These are phyloP conservation scores for Arizona elegans DNA, from an alignment of 2,113 vertebrate genomes.

Conservation along the genomic window DNA sequence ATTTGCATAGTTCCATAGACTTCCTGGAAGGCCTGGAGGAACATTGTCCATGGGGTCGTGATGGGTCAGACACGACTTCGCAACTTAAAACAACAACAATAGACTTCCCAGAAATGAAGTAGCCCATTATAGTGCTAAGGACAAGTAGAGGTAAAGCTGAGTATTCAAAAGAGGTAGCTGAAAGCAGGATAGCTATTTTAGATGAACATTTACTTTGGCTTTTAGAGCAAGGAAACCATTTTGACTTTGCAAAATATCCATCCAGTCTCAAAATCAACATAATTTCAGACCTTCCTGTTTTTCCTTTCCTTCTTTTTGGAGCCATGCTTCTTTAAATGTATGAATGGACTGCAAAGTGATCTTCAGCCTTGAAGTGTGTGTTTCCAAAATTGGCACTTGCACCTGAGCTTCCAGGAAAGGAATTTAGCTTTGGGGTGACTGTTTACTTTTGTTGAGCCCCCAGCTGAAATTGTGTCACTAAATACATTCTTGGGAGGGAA, in stretches of 20 bases:
- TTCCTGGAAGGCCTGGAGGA: not conserved
- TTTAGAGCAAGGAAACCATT: not conserved
- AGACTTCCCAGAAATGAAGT: not conserved
- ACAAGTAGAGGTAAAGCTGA: not conserved
- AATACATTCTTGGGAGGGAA: not conserved
- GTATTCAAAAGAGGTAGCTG: not conserved
- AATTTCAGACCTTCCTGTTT: not conserved
- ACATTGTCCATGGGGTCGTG: too few species aligned
- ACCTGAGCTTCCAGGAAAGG: not conserved
- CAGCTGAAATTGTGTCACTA: not conserved
- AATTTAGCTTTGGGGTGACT: not conserved
- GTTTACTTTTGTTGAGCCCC: not conserved
- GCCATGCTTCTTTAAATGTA: not conserved
- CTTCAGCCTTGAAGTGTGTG: not conserved
- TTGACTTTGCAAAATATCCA: not conserved
- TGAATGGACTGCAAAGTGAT: not conserved
- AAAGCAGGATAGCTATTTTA: not conserved
- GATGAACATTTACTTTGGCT: not conserved
- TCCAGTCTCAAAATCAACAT: not conserved
- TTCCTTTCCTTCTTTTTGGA: not conserved
- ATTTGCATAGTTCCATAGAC: not conserved
- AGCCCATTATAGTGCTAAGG: not conserved
- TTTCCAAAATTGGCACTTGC: not conserved
- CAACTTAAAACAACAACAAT: not conserved
- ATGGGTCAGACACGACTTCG: too few species aligned